Evolutionary conservation across 2,797 vertebrate genomes (phyloP).

Genomic region (Neostethus bicornis): DNA sequence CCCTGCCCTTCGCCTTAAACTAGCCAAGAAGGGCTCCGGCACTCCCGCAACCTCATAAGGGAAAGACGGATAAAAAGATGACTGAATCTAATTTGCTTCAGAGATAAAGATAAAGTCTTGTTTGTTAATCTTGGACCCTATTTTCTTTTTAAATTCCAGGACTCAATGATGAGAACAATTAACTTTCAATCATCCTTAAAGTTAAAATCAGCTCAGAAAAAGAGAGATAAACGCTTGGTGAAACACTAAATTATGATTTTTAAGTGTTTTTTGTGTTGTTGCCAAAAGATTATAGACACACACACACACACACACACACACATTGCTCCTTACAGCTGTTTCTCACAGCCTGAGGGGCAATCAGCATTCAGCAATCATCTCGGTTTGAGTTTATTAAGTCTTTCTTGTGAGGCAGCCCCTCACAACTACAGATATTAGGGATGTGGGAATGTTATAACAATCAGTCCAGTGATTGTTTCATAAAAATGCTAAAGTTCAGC

Average conservation of each 20-base stretch:
- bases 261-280: too few species aligned
- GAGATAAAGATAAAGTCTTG: neutral
- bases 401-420: slow-evolving; percentile 30
- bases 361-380: slow-evolving; percentile 37
- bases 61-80: too few species aligned
- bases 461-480: neutral
- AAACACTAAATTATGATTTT: too few species aligned
- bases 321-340: too few species aligned
- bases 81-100: neutral
- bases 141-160: slow-evolving; percentile 17
- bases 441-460: neutral
- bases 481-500: neutral
- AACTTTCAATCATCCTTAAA: neutral
- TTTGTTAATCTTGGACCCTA: neutral
- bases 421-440: slow-evolving; percentile 36
- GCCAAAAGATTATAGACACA: too few species aligned
- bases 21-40: too few species aligned
- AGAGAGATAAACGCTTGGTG: too few species aligned
- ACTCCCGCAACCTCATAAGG: neutral
- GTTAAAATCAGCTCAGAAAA: neutral
- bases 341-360: slow-evolving; percentile 6
- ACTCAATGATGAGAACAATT: neutral
- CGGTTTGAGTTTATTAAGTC: slow-evolving; percentile 43
- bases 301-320: too few species aligned
- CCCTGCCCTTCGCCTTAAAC: too few species aligned